These are phyloP conservation scores for Acyrthosiphon pisum DNA, from an alignment of 1,140 invertebrate species.

Conservation along the genomic window DNA sequence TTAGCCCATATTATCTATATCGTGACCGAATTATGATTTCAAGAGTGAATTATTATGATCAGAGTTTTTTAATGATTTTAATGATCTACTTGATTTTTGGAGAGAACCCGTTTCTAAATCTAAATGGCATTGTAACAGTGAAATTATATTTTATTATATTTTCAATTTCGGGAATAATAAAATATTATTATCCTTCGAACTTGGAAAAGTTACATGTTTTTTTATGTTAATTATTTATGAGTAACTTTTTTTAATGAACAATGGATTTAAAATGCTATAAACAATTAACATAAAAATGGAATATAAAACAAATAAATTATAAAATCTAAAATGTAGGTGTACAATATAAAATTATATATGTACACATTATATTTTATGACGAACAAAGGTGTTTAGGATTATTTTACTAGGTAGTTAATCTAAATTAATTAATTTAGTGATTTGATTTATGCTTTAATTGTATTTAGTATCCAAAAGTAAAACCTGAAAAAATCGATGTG, in stretches of 20 bases:
- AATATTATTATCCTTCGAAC: neutral
- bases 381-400: neutral
- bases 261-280: neutral
- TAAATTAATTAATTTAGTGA: neutral
- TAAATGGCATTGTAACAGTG: neutral
- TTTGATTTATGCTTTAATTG: neutral
- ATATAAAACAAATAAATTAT: neutral
- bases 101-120: neutral
- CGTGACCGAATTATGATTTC: neutral
- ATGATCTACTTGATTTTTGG: neutral
- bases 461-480: constrained; percentile 58
- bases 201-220: neutral
- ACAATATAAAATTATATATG: neutral
- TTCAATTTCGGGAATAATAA: neutral
- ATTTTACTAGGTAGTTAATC: neutral
- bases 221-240: neutral
- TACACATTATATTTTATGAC: neutral
- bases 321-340: neutral
- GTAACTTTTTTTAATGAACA: neutral
- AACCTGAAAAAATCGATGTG: constrained; percentile 76
- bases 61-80: neutral
- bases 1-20: no score
- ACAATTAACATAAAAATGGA: neutral
- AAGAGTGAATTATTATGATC: neutral
- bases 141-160: neutral